Conservation (phyloP, 2,797 vertebrate genomes). For the Paramormyrops hopkinsi region DNA sequence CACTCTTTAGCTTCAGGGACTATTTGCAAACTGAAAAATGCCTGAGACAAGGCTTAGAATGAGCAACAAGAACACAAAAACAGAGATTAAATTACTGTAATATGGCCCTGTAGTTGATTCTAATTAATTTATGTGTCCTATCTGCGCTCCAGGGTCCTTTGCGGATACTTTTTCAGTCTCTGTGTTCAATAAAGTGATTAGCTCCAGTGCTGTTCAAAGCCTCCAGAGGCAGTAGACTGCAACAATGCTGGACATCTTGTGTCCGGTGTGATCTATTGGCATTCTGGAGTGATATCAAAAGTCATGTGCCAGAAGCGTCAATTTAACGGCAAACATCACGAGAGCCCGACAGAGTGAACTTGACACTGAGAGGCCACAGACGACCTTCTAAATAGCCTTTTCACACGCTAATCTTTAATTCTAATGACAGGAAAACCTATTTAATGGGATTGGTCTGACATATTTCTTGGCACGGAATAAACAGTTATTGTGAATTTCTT, state of each 20-base stretch:
- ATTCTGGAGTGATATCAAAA: neutral
- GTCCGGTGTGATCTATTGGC: neutral
- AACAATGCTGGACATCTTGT: neutral
- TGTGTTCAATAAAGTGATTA: conserved; percentile 6
- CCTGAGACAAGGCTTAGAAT: neutral
- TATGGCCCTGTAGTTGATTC: neutral
- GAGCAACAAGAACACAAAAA: neutral
- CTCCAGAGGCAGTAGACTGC: neutral
- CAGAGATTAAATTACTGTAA: neutral
- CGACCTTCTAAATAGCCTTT: conserved; percentile 1
- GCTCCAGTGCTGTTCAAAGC: neutral
- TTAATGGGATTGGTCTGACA: conserved; percentile 3
- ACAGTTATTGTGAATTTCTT: neutral
- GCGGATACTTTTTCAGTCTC: neutral
- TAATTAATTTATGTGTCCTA: neutral
- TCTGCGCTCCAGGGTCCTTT: neutral
- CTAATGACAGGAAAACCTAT: neutral
- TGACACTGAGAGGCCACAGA: neutral
- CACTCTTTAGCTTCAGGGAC: neutral
- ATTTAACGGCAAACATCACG: neutral
- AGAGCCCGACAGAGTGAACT: neutral
- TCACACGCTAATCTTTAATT: conserved; percentile 6
- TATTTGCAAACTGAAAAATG: neutral
- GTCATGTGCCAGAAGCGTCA: neutral
- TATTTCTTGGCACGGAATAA: neutral